Evolutionary conservation across 2,888 invertebrate genomes (phyloP).

Genomic region (Oegoconia quadripuncta): DNA sequence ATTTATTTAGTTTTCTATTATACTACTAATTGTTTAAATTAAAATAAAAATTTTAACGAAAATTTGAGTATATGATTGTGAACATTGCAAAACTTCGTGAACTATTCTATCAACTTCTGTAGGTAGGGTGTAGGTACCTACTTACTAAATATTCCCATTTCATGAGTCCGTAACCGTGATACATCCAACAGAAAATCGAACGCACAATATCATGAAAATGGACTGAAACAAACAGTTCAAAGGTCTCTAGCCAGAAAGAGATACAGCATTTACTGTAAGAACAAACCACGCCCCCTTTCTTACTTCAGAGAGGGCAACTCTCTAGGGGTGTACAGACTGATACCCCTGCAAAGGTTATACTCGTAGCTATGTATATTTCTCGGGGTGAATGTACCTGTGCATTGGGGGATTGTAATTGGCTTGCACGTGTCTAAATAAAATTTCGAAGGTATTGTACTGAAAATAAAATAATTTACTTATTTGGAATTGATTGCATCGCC

Average conservation of each 20-base stretch:
- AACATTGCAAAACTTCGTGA: too few relatives aligned
- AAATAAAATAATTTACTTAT: slow-evolving; percentile 14
- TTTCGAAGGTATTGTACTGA: slow-evolving; percentile 31
- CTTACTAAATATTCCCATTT: slow-evolving; percentile 14
- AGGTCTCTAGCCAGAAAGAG: slow-evolving; percentile 34
- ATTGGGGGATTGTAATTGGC: slow-evolving; percentile 41
- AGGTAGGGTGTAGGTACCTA: too few relatives aligned
- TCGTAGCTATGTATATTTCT: slow-evolving; percentile 12
- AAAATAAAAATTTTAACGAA: too few relatives aligned
- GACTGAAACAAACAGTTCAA: slow-evolving; percentile 21
- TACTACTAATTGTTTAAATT: too few relatives aligned
- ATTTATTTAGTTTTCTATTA: too few relatives aligned
- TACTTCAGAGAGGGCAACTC: slow-evolving; percentile 44
- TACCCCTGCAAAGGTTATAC: slow-evolving; percentile 10
- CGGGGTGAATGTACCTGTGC: slow-evolving; percentile 31
- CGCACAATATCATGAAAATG: slow-evolving; percentile 19
- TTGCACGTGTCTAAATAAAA: slow-evolving; percentile 38
- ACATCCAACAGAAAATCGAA: slow-evolving; percentile 25
- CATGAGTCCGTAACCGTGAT: slow-evolving; percentile 16
- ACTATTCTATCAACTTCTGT: too few relatives aligned
- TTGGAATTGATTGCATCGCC: not conserved
- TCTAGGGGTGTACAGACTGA: slow-evolving; percentile 42
- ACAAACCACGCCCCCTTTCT: slow-evolving; percentile 57
- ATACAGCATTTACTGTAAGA: slow-evolving; percentile 45
- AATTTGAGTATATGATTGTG: too few relatives aligned